Evolutionary conservation across 2,888 invertebrate species (phyloP).

Genomic region (Hetaerina titia): DNA sequence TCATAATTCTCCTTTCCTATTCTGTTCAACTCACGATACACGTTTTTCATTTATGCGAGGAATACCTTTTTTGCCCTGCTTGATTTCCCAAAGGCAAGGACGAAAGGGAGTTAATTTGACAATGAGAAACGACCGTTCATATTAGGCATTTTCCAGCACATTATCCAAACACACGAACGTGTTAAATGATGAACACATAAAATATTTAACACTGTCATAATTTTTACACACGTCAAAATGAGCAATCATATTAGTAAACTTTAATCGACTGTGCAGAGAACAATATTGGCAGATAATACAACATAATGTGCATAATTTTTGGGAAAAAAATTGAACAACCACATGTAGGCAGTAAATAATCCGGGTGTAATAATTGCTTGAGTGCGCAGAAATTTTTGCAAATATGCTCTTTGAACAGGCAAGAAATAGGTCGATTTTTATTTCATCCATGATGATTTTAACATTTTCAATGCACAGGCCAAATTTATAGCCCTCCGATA

Average conservation of each 20-base stretch:
- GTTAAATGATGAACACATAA: neutral
- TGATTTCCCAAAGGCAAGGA: constrained; percentile 58
- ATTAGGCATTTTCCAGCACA: neutral
- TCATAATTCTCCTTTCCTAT: neutral
- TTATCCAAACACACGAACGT: neutral
- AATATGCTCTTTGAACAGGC: too few species aligned
- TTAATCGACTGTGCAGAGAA: neutral
- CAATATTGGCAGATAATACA: neutral
- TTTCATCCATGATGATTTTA: too few species aligned
- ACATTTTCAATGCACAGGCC: too few species aligned
- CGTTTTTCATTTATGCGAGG: neutral
- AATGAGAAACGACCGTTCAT: neutral
- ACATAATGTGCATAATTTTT: neutral
- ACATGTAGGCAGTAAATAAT: too few species aligned
- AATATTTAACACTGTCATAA: neutral
- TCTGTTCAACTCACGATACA: neutral
- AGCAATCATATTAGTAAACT: neutral
- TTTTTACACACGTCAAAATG: neutral
- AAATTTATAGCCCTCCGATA: too few species aligned
- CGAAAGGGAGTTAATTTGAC: constrained; percentile 19
- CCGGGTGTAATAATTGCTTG: too few species aligned
- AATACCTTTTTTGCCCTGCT: neutral
- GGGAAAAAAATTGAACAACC: too few species aligned
- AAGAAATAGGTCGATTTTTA: too few species aligned
- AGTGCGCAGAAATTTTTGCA: too few species aligned